Evolutionary conservation across 2,797 vertebrate genomes (phyloP).

Genomic region (Loris lydekkerianus): DNA sequence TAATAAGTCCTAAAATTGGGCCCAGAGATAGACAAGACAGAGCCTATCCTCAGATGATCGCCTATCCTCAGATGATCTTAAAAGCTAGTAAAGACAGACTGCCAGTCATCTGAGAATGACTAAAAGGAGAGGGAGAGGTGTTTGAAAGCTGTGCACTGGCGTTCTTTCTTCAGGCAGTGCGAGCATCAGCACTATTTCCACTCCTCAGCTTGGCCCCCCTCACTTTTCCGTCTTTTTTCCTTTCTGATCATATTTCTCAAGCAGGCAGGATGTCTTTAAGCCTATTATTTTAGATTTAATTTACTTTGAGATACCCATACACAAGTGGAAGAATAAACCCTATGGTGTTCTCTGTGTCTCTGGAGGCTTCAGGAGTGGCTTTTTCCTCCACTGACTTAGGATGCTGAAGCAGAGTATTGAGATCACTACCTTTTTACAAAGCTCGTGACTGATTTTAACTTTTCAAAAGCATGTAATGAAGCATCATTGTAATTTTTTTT

Average conservation of each 20-base stretch:
- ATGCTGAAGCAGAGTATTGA: neutral
- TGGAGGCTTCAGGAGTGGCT: neutral
- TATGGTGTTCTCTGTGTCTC: neutral
- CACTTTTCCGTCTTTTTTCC: neutral
- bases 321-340: neutral
- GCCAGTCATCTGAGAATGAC: neutral
- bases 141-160: neutral
- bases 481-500: neutral
- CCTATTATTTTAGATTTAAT: slow-evolving; percentile 18
- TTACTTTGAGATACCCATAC: slow-evolving; percentile 14
- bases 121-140: neutral
- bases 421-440: neutral
- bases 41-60: neutral
- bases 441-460: neutral
- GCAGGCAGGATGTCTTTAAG: slow-evolving; percentile 11
- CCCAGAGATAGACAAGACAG: slow-evolving; percentile 5
- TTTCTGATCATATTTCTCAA: neutral
- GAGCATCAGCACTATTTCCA: neutral
- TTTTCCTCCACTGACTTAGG: neutral
- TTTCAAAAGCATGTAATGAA: neutral
- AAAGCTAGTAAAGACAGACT: slow-evolving; percentile 13
- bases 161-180: neutral
- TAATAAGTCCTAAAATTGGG: slow-evolving; percentile 13
- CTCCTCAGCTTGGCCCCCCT: neutral
- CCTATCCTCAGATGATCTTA: neutral